Evolutionary conservation across 2,113 vertebrate species (phyloP).

Genomic region (Sisor rabdophorus): DNA sequence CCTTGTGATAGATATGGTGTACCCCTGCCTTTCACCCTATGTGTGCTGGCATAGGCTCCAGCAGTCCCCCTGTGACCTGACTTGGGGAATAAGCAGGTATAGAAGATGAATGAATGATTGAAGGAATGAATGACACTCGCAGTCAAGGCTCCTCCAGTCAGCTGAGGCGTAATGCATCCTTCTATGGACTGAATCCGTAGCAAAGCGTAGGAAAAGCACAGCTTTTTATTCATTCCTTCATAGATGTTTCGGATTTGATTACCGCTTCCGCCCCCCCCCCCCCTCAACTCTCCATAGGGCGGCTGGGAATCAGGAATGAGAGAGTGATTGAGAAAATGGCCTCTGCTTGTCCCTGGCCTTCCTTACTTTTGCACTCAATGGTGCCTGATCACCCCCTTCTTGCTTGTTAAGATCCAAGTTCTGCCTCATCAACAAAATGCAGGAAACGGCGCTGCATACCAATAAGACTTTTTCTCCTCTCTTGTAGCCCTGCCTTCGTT

Average conservation of each 20-base stretch:
- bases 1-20: too few species aligned
- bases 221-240: conserved; percentile 33
- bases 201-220: conserved; percentile 5
- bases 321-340: conserved; percentile 48
- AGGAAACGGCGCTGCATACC: conserved; percentile 41
- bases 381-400: conserved; percentile 37
- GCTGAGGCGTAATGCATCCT: conserved; percentile 1
- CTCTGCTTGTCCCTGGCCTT: conserved; percentile 18
- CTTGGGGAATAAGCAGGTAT: too few species aligned
- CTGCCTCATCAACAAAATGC: conserved; percentile 59
- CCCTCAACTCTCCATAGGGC: conserved; percentile 13
- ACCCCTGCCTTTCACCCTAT: too few species aligned
- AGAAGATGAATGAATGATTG: too few species aligned
- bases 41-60: too few species aligned
- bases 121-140: too few species aligned
- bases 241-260: conserved; percentile 47
- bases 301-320: conserved; percentile 32
- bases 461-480: conserved; percentile 23
- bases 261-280: conserved; percentile 1
- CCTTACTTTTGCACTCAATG: conserved; percentile 59
- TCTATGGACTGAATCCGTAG: conserved; percentile 16
- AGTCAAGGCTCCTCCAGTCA: conserved; percentile 6
- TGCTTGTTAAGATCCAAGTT: conserved; percentile 55
- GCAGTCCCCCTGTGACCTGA: too few species aligned
- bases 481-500: background rate